Evolutionary conservation across 2,888 invertebrate species (phyloP), one percentile per base, ranked within the genome.

Genomic region (Gisinianus flammeolus): DNA sequence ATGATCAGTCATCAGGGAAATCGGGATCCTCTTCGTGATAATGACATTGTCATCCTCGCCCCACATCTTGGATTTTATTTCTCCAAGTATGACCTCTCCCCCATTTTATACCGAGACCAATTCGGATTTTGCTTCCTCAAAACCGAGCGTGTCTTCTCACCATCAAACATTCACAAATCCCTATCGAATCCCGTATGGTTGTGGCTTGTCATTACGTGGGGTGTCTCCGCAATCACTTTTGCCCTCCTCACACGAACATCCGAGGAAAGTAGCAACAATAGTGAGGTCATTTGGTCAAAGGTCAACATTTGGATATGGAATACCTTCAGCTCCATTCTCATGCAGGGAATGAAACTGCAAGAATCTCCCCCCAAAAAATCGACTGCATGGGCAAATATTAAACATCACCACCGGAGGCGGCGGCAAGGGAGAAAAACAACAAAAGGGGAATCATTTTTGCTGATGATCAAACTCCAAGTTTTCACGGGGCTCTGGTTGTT

Each of bases 61-160:
- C 58, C 58, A 5, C 5, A 22, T 19, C 58, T 58, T 5, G 4
- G n/a, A 19, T 58, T 58, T 12, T 58, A n/a, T n/a, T n/a, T n/a
- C n/a, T n/a, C n/a, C n/a, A n/a, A n/a, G n/a, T n/a, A n/a, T n/a
- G 66, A 66, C 6, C 22, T 66, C 19, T 66, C 26, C 28, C 26
- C 66, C 5, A 4, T 4, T 8, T 6, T 26, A 4, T 26, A 28
- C 28, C 19, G 6, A 26, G 26, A 26, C 19, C 5, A 26, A 26
- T 66, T 66, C 28, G 66, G 66, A 26, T 66, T 66, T 26, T 66
- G 66, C 26, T 66, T 26, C 19, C 28, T 66, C 26, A 66, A 26
- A 26, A 12, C 26, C 8, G 19, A 66, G 3, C 66, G 12, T 4
- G 24, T 26, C 5, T 66, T 66, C 66, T 66, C 66, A 6, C 66